A percentile compares a stretch with the other conserved stretches of the same genome.
phyloP scores from a whole-genome alignment of 2,888 invertebrate genomes.

The Belgica antarctica region DNA sequence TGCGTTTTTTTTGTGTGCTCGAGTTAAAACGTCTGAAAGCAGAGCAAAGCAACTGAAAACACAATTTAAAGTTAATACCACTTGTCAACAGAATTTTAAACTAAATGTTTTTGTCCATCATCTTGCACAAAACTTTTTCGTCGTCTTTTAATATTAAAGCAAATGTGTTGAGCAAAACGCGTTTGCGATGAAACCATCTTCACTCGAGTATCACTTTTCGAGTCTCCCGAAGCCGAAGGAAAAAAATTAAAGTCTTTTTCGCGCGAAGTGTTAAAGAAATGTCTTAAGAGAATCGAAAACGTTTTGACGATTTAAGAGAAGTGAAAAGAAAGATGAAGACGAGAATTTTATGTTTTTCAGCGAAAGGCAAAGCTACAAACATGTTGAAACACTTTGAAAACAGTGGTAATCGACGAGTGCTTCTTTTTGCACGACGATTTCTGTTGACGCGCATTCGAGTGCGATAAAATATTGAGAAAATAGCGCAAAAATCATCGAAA shows the following conservation, averaged over 20 bases:
- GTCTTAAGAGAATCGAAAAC: not conserved
- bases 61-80: conserved; percentile 34
- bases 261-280: conserved; percentile 20
- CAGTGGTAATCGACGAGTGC: not conserved
- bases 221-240: too few relatives aligned
- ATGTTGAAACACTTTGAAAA: conserved; percentile 16
- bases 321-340: too few relatives aligned
- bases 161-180: not conserved
- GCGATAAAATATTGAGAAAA: conserved; percentile 3
- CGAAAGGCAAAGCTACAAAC: not conserved
- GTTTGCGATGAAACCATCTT: not conserved
- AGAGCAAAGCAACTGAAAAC: not conserved
- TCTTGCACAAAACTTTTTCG: not conserved
- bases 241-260: not conserved
- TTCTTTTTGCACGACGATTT: not conserved
- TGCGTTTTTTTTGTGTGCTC: too few relatives aligned
- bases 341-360: not conserved
- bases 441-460: not conserved
- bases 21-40: conserved; percentile 14
- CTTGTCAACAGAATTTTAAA: conserved; percentile 44
- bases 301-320: conserved; percentile 8
- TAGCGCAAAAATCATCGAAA: conserved; percentile 5
- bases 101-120: conserved; percentile 43
- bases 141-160: not conserved
- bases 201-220: not conserved